Conservation (phyloP, 2,888 invertebrate genomes). For the Slavum lentiscoides region DNA sequence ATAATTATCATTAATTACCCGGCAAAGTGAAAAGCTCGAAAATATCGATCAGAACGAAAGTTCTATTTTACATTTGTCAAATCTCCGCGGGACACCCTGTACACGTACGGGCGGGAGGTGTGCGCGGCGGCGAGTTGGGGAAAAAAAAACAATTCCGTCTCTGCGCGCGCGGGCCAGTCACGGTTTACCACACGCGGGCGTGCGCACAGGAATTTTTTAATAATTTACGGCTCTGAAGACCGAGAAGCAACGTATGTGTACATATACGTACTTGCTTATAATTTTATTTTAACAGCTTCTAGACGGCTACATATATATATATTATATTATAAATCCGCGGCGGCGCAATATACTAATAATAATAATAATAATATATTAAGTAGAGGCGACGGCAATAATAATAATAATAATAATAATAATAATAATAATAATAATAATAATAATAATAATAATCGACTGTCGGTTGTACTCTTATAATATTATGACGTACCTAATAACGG, state of each 20-base stretch:
- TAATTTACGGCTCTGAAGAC: neutral
- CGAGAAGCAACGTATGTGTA: neutral
- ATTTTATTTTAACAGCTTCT: slow-evolving; percentile 35
- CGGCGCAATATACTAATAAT: slow-evolving; percentile 2
- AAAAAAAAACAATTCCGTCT: slow-evolving; percentile 29
- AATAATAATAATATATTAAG: slow-evolving; percentile 7
- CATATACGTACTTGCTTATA: too few relatives aligned
- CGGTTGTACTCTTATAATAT: too few relatives aligned
- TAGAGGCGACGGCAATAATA: neutral
- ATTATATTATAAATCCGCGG: neutral
- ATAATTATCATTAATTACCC: too few relatives aligned
- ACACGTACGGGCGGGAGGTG: neutral
- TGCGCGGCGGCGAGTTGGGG: neutral
- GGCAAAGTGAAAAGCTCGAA: too few relatives aligned
- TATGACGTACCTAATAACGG: too few relatives aligned
- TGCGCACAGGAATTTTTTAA: slow-evolving; percentile 30
- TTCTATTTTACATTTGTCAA: too few relatives aligned
- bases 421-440: slow-evolving; percentile 6
- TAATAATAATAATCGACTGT: neutral
- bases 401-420: slow-evolving; percentile 6
- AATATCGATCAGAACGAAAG: too few relatives aligned
- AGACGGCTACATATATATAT: slow-evolving; percentile 19
- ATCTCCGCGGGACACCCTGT: too few relatives aligned
- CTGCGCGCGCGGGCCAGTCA: slow-evolving; percentile 1
- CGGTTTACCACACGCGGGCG: neutral